Evolutionary conservation across 2,113 vertebrate genomes (phyloP).

Genomic region (Neogale vison): DNA sequence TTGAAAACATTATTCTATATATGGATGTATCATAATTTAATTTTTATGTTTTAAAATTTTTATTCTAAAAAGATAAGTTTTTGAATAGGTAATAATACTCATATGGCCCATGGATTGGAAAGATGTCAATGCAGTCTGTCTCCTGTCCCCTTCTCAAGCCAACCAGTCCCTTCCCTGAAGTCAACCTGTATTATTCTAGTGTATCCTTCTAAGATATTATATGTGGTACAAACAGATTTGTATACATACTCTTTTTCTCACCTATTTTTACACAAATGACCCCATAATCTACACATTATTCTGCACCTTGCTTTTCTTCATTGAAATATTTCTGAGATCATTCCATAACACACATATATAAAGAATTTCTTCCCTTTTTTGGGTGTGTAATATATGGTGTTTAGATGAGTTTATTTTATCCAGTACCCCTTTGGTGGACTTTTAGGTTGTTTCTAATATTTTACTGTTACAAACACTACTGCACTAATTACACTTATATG

Average conservation of each 20-base stretch:
- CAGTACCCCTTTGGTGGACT: not conserved
- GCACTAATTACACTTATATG: not conserved
- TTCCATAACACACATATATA: not conserved
- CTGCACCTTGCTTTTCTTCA: not conserved
- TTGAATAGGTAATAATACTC: constrained; percentile 43
- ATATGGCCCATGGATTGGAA: not conserved
- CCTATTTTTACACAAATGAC: not conserved
- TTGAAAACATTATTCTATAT: constrained; percentile 9
- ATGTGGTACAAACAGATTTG: not conserved
- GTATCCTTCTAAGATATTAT: constrained; percentile 16
- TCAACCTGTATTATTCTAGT: constrained; percentile 29
- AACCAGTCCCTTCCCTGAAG: not conserved
- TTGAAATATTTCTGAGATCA: constrained; percentile 15
- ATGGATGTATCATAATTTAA: not conserved
- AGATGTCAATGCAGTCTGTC: constrained; percentile 20
- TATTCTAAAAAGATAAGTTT: constrained; percentile 38
- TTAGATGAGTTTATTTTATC: constrained; percentile 45
- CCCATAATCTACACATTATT: not conserved
- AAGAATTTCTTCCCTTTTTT: not conserved
- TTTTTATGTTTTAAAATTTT: not conserved
- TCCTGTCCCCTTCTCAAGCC: not conserved
- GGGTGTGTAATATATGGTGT: not conserved
- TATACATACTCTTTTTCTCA: not conserved
- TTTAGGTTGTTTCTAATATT: constrained; percentile 26
- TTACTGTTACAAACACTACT: constrained; percentile 9